Evolutionary conservation across 2,888 invertebrate species (phyloP).

Genomic region (Caenorhabditis becei): DNA sequence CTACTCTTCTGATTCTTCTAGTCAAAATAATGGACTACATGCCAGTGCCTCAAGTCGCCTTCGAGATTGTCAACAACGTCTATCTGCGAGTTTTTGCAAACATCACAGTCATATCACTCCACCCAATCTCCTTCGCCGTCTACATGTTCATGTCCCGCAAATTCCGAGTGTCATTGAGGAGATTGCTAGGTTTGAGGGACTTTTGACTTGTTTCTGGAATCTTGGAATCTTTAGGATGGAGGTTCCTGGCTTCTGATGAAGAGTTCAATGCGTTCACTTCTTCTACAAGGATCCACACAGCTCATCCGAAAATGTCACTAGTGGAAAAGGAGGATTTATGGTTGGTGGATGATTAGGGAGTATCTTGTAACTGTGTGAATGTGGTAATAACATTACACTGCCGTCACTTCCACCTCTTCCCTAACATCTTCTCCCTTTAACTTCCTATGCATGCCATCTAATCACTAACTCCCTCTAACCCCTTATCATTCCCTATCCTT

Average conservation of each 20-base stretch:
- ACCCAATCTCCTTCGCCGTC: constrained; percentile 73
- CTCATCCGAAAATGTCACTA: constrained; percentile 45
- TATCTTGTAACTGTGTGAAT: no score
- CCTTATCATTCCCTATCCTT: background rate
- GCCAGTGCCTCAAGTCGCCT: constrained; percentile 44
- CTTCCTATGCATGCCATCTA: constrained; percentile 11
- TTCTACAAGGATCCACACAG: constrained; percentile 43
- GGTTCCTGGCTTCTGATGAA: constrained; percentile 69
- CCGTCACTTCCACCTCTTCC: background rate
- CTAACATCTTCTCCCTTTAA: background rate
- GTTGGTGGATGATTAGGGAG: constrained; percentile 11
- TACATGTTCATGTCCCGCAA: constrained; percentile 74
- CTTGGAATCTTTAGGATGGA: constrained; percentile 44
- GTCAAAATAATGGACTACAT: constrained; percentile 64
- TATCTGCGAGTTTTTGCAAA: constrained; percentile 64
- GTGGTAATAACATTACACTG: no score
- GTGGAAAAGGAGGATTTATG: constrained; percentile 53
- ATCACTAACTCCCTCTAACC: background rate
- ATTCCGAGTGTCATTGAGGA: constrained; percentile 67
- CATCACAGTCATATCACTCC: constrained; percentile 70
- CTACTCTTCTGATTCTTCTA: constrained; percentile 66
- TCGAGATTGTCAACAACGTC: constrained; percentile 64
- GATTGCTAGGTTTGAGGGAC: constrained; percentile 54
- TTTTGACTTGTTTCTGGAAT: background rate
- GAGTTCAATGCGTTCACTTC: constrained; percentile 62